Conservation (phyloP, 2,888 invertebrate genomes). For the Rhagonycha lutea region DNA sequence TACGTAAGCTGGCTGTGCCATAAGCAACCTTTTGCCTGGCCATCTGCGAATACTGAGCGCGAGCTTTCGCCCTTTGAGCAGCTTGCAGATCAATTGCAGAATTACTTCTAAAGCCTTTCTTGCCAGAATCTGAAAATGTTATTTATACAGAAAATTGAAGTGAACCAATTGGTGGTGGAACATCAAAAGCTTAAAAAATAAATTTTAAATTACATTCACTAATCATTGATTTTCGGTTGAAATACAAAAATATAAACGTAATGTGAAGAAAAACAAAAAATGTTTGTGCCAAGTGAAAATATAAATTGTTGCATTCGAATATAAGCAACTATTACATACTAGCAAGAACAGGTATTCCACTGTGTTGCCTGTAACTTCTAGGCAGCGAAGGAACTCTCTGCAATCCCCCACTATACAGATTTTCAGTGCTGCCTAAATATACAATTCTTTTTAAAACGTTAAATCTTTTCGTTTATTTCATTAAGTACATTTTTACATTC, state of each 20-base stretch:
- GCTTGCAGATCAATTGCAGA: constrained; percentile 94
- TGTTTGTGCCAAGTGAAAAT: constrained; percentile 4
- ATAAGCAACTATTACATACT: constrained; percentile 45
- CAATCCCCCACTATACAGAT: constrained; percentile 57
- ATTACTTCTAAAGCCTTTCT: constrained; percentile 75
- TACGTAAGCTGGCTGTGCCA: constrained; percentile 72
- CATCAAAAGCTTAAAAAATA: neutral
- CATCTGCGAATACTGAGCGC: constrained; percentile 82
- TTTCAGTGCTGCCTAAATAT: constrained; percentile 63
- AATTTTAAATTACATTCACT: neutral
- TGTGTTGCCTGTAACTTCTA: constrained; percentile 63
- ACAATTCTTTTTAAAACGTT: constrained; percentile 16
- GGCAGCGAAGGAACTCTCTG: constrained; percentile 64
- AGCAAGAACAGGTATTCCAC: constrained; percentile 63
- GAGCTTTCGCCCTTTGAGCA: constrained; percentile 82
- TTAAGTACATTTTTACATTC: neutral
- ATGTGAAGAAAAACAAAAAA: neutral
- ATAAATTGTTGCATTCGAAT: neutral
- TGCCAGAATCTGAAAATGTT: constrained; percentile 41
- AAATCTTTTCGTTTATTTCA: constrained; percentile 7
- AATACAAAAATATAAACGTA: neutral
- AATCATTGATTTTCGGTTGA: neutral
- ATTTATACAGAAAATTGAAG: neutral
- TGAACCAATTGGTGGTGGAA: neutral
- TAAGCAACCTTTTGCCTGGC: constrained; percentile 73